Base-by-base conservation (phyloP, 2,888 invertebrate species). In the Drosophila eohydei region DNA sequence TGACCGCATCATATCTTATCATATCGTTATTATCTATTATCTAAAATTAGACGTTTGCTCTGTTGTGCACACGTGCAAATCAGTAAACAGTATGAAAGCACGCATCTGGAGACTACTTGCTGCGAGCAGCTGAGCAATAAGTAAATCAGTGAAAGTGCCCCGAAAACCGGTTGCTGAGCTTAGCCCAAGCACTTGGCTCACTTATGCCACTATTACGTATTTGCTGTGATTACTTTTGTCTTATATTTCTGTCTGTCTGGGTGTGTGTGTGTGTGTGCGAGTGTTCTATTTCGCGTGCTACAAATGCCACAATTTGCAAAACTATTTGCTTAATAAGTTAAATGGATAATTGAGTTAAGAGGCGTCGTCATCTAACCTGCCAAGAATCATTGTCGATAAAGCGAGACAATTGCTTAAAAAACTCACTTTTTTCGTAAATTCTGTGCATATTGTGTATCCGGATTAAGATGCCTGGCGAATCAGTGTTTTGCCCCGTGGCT, bases 261-360 rank as follows among this genome's bases (percentile, higher is more conserved):
- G 56, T 21, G 9, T 28, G 38, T 11, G 38, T 38, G 52, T n/a
- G 51, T 21, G 34, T 67, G 56, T 66, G 55, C 54, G 63, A 41
- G 21, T 68, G 41, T 40, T 65, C 50, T 34, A 71, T 74, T 87
- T 88, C 77, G 88, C 84, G 86, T 88, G 88, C 74, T 41, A 59
- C 34, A 72, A 81, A 77, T 80, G 66, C 55, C 56, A 71, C 77
- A 88, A 88, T 84, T 88, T 83, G 83, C 80, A 73, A 77, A 67
- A 72, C 57, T 83, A 83, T 80, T 76, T 65, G 82, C 78, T 86
- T 86, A 83, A 88, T 88, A 80, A 76, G 82, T 82, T 88, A 86
- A 86, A 86, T 83, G 74, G 74, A 86, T 86, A 88, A 86, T 88
- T 86, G 85, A 82, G 88, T 73, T 80, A 80, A 76, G 88, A 71